A percentile compares a stretch with the other conserved stretches of the same genome.
Evolutionary conservation across 2,113 vertebrate species (phyloP).

Genomic region (Athene noctua): DNA sequence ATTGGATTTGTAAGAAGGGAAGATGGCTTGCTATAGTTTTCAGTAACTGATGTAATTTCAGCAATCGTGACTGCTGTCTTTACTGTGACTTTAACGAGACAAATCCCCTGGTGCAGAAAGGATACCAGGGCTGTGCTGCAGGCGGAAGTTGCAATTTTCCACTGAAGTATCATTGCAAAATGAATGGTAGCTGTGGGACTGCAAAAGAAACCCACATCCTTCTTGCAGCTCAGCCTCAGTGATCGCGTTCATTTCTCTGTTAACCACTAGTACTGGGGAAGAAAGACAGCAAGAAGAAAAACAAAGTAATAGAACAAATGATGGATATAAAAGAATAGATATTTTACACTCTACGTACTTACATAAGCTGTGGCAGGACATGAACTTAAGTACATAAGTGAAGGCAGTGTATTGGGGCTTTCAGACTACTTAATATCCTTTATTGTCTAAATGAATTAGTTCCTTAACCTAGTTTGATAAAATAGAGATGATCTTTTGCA

Average conservation of each 20-base stretch:
- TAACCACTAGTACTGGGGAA: neutral
- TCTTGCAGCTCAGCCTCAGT: neutral
- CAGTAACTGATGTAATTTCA: neutral
- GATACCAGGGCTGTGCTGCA: neutral
- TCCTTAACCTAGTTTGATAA: neutral
- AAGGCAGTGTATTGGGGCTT: neutral
- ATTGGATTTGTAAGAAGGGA: neutral
- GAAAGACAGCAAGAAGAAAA: neutral
- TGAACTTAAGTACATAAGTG: neutral
- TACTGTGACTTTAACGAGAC: neutral
- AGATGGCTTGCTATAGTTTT: neutral
- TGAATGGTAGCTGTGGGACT: neutral
- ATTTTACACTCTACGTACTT: neutral
- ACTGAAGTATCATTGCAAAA: neutral
- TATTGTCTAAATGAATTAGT: neutral
- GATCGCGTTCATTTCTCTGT: fast-evolving
- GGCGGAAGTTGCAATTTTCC: neutral
- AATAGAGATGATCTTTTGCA: neutral
- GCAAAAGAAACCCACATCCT: conserved; percentile 33
- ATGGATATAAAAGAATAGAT: neutral
- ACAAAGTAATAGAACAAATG: neutral
- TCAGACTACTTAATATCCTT: neutral
- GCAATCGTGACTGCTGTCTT: neutral
- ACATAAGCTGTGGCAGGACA: neutral
- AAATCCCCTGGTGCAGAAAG: neutral